Percentiles rank a stretch among this genome's conserved stretches.
Conservation (phyloP, 2,888 invertebrate genomes). For the Ectropis crepuscularia region DNA sequence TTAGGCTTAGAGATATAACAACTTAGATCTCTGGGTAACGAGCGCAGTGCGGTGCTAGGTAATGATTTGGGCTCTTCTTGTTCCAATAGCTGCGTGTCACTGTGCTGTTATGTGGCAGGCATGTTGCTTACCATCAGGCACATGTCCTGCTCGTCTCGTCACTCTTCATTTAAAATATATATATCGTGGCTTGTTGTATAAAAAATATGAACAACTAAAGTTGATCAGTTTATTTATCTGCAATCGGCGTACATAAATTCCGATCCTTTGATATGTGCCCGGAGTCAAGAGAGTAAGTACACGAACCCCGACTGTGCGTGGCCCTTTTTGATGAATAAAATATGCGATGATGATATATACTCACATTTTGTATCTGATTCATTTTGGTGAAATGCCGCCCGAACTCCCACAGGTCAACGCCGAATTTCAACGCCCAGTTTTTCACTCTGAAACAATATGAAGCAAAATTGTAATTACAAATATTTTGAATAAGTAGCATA, state of each 20-base stretch:
- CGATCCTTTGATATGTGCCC: slow-evolving; percentile 8
- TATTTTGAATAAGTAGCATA: background rate
- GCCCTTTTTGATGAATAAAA: slow-evolving; percentile 31
- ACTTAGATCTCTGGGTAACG: too few species aligned
- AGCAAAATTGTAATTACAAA: slow-evolving; percentile 1
- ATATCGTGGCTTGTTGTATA: too few species aligned
- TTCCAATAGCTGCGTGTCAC: too few species aligned
- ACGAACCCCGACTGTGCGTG: slow-evolving; percentile 9
- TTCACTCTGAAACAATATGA: slow-evolving; percentile 90
- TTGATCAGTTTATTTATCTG: background rate
- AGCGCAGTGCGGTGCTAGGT: too few species aligned
- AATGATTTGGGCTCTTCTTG: too few species aligned
- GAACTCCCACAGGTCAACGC: slow-evolving; percentile 95
- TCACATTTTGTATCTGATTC: slow-evolving; percentile 94
- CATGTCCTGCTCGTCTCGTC: too few species aligned
- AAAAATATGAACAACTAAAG: too few species aligned
- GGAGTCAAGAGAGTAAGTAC: background rate
- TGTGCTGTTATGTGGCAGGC: too few species aligned
- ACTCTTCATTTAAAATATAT: too few species aligned
- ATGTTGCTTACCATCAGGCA: too few species aligned
- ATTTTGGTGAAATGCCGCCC: slow-evolving; percentile 94
- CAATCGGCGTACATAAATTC: slow-evolving; percentile 2
- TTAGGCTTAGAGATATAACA: too few species aligned
- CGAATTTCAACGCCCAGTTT: slow-evolving; percentile 96
- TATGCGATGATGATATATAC: slow-evolving; percentile 58